Evolutionary conservation across 2,797 vertebrate genomes (phyloP).

Genomic region (Eremophila alpestris): DNA sequence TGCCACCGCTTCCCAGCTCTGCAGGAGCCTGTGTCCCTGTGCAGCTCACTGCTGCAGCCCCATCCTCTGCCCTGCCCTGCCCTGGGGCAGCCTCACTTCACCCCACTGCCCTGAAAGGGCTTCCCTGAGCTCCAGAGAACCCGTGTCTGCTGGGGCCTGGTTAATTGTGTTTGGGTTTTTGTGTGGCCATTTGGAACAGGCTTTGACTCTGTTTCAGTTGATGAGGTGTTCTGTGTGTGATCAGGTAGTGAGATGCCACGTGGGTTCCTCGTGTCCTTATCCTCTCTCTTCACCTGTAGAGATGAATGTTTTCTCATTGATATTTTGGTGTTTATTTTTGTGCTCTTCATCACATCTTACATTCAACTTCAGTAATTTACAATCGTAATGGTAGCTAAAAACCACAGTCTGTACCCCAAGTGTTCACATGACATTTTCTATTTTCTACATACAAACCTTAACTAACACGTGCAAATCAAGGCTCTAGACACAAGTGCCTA

Average conservation of each 20-base stretch:
- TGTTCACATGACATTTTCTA: background rate
- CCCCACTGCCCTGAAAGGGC: rapidly evolving
- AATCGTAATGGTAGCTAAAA: background rate
- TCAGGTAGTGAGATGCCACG: background rate
- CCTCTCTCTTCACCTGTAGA: background rate
- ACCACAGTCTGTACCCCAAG: background rate
- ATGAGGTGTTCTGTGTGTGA: background rate
- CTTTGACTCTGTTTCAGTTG: background rate
- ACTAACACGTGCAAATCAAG: background rate
- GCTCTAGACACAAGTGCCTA: slow-evolving; percentile 13
- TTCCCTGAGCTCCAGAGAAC: background rate
- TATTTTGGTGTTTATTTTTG: background rate
- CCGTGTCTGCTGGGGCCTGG: background rate
- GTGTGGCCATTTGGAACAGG: background rate
- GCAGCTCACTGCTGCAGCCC: background rate
- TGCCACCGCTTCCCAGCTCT: background rate
- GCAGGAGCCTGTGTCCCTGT: background rate
- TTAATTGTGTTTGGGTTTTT: background rate
- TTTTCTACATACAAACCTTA: background rate
- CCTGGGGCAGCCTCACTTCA: rapidly evolving
- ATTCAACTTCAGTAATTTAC: background rate
- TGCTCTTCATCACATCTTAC: background rate
- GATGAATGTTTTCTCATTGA: background rate
- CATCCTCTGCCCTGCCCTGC: background rate
- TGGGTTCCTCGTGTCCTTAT: background rate